Evolutionary conservation across 2,113 vertebrate species (phyloP).

Genomic region (Burhinus oedicnemus): DNA sequence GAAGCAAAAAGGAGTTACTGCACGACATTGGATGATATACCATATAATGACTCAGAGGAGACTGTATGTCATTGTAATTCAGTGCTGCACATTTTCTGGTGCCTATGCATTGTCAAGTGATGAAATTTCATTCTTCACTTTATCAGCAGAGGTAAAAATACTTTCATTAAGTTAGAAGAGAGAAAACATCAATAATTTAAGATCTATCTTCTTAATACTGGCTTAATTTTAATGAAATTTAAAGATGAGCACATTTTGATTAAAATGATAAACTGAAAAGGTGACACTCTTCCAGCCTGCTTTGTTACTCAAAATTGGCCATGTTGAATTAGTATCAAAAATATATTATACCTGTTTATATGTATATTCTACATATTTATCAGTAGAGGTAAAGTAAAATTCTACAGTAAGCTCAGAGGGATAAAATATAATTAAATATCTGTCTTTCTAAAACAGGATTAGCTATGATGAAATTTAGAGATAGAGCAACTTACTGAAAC

Average conservation of each 20-base stretch:
- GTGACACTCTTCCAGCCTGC: not conserved
- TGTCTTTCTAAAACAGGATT: not conserved
- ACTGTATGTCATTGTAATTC: not conserved
- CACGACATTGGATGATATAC: conserved; percentile 10
- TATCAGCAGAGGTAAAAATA: conserved; percentile 1
- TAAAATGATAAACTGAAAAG: not conserved
- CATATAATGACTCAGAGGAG: not conserved
- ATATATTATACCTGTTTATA: not conserved
- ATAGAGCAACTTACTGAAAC: not conserved
- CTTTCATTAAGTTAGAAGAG: not conserved
- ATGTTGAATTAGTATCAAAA: not conserved
- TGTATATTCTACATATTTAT: not conserved
- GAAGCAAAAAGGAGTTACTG: conserved; percentile 3
- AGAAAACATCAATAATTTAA: conserved; percentile 16
- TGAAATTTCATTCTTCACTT: not conserved
- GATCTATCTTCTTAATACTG: not conserved
- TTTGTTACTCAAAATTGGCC: not conserved
- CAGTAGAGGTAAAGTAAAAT: not conserved
- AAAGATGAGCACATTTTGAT: not conserved
- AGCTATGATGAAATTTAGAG: not conserved
- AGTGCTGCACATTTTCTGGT: not conserved
- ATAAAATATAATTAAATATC: not conserved
- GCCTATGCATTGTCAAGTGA: not conserved
- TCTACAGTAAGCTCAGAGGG: not conserved
- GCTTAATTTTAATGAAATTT: not conserved